phyloP scores from a whole-genome alignment of 1,140 invertebrate genomes.

The Calosoma granatense region DNA sequence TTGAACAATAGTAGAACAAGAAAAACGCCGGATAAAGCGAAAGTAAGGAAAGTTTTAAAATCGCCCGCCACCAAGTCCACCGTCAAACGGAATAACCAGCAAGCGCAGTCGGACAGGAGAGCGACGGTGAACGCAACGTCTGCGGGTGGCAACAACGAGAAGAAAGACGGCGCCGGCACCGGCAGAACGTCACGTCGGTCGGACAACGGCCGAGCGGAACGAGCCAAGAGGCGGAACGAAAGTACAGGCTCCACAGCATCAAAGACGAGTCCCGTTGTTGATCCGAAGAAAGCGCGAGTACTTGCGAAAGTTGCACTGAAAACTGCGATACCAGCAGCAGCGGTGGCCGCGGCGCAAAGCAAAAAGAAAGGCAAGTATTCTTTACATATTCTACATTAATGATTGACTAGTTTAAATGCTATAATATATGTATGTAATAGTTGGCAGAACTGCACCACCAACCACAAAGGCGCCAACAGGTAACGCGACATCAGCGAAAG shows the following conservation, averaged over 20 bases:
- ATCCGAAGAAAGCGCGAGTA: constrained; percentile 33
- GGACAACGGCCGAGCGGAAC: constrained; percentile 10
- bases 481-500: neutral
- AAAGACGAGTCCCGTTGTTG: constrained; percentile 25
- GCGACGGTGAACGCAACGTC: neutral
- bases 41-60: constrained; percentile 23
- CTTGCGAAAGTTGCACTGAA: constrained; percentile 31
- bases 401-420: no score
- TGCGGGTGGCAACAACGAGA: constrained; percentile 10
- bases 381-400: neutral
- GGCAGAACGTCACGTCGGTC: neutral
- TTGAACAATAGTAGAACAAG: constrained; percentile 16
- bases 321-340: constrained; percentile 15
- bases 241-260: constrained; percentile 14
- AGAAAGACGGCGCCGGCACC: neutral
- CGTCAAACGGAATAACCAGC: constrained; percentile 15
- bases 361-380: constrained; percentile 7
- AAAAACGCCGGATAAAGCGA: constrained; percentile 23
- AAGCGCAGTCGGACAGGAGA: neutral
- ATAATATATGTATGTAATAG: neutral
- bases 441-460: neutral
- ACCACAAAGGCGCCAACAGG: neutral
- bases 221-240: constrained; percentile 16
- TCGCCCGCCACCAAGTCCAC: constrained; percentile 15
- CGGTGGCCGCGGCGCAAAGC: neutral